A percentile compares a stretch with the other conserved stretches of the same genome.
phyloP scores from a whole-genome alignment of 2,888 invertebrate species.

The Thelaira solivaga region DNA sequence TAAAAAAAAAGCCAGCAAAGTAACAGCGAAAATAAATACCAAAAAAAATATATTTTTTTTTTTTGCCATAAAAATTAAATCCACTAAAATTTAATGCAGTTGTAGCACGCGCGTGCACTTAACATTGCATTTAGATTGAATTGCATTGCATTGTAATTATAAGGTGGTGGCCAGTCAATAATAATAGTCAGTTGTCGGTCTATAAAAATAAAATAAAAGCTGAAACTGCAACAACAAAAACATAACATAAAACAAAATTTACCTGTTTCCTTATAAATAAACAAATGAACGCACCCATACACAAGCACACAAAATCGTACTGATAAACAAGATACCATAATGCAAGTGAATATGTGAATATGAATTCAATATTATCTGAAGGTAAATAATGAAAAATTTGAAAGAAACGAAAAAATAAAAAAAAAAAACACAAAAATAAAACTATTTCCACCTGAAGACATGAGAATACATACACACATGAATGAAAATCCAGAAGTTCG shows the following conservation, averaged over 20 bases:
- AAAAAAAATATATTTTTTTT: too few relatives aligned
- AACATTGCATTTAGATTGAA: constrained; percentile 30
- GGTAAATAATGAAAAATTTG: background rate
- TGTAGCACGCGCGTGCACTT: constrained; percentile 56
- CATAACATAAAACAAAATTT: constrained; percentile 23
- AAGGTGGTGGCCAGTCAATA: constrained; percentile 57
- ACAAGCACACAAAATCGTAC: background rate
- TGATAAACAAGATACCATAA: constrained; percentile 17
- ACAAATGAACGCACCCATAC: background rate
- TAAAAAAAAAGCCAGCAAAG: background rate
- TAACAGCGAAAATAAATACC: background rate
- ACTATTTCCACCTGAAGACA: constrained; percentile 41
- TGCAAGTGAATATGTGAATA: background rate
- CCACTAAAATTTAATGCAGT: constrained; percentile 51
- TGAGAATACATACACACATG: constrained; percentile 4
- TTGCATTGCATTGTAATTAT: constrained; percentile 53
- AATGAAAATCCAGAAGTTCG: background rate
- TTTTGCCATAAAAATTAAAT: constrained; percentile 26
- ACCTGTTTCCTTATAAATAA: constrained; percentile 52
- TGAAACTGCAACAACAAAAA: background rate
- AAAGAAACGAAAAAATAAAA: too few relatives aligned
- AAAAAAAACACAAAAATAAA: too few relatives aligned
- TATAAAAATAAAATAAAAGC: constrained; percentile 39
- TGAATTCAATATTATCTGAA: constrained; percentile 11
- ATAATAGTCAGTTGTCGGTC: constrained; percentile 51